Conservation (phyloP, 2,797 vertebrate genomes). For the Lagodon rhomboides region DNA sequence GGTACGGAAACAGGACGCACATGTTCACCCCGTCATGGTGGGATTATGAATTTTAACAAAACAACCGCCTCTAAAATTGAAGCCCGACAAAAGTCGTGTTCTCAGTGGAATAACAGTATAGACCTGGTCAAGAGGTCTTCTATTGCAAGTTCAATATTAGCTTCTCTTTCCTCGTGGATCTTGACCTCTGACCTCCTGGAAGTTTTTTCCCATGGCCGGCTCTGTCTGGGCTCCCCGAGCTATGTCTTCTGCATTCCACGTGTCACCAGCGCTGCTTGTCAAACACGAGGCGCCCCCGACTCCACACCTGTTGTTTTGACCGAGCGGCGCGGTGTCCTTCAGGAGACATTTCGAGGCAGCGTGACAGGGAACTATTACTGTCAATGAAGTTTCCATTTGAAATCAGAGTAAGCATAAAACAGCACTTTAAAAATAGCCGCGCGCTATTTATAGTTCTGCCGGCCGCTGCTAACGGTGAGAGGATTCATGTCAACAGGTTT, state of each 20-base stretch:
- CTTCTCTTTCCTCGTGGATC: slow-evolving; percentile 30
- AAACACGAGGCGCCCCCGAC: slow-evolving; percentile 32
- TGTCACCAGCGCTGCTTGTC: slow-evolving; percentile 54
- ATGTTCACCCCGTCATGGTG: slow-evolving; percentile 34
- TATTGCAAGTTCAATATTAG: slow-evolving; percentile 37
- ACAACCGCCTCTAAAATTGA: slow-evolving; percentile 43
- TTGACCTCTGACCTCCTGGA: slow-evolving; percentile 51
- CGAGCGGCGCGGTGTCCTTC: slow-evolving; percentile 34
- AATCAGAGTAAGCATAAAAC: slow-evolving; percentile 3
- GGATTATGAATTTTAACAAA: slow-evolving; percentile 59
- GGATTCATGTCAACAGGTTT: slow-evolving; percentile 12
- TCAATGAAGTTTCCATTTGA: slow-evolving; percentile 48
- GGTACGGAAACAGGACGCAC: background rate
- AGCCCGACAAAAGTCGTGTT: slow-evolving; percentile 16
- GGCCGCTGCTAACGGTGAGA: background rate
- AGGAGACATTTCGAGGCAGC: slow-evolving; percentile 13
- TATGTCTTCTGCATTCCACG: slow-evolving; percentile 37
- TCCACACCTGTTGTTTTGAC: slow-evolving; percentile 78
- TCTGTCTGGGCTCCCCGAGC: slow-evolving; percentile 33
- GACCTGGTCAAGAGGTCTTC: slow-evolving; percentile 29
- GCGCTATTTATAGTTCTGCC: slow-evolving; percentile 28
- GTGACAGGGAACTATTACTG: slow-evolving; percentile 7
- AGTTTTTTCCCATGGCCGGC: slow-evolving; percentile 68
- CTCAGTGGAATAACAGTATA: slow-evolving; percentile 38
- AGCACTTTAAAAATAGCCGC: slow-evolving; percentile 21